These are phyloP conservation scores for Allolobophora icterica DNA, from an alignment of 2,888 invertebrate genomes.

Conservation along the genomic window DNA sequence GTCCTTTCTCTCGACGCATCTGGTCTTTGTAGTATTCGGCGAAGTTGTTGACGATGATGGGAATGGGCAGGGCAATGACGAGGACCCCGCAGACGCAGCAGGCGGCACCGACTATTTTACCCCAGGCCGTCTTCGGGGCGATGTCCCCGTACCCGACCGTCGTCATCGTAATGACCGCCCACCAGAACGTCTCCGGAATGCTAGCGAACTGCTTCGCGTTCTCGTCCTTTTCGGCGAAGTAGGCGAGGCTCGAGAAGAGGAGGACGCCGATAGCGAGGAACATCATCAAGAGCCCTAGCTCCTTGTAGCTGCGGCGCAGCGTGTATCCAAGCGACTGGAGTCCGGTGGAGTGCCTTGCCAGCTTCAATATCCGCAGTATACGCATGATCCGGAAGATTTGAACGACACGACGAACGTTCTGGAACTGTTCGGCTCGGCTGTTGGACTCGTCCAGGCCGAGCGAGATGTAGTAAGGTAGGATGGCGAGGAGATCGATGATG, in stretches of 20 bases:
- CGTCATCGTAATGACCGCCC: slow-evolving; percentile 90
- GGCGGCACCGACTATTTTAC: slow-evolving; percentile 23
- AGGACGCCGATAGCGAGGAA: slow-evolving; percentile 98
- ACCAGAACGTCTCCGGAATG: slow-evolving; percentile 99
- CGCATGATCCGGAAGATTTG: slow-evolving; percentile 91
- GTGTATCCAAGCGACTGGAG: slow-evolving; percentile 97
- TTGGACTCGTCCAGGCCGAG: slow-evolving; percentile 95
- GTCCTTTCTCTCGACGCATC: slow-evolving; percentile 97
- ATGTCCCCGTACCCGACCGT: slow-evolving; percentile 71
- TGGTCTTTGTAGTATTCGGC: slow-evolving; percentile 68
- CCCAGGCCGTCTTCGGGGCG: neutral
- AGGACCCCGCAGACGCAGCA: slow-evolving; percentile 27
- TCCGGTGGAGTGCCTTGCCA: slow-evolving; percentile 95
- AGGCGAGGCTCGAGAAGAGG: slow-evolving; percentile 96
- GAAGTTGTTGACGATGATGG: slow-evolving; percentile 34
- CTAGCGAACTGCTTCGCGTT: slow-evolving; percentile 86
- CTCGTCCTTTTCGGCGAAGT: slow-evolving; percentile 97
- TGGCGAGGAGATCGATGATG: slow-evolving; percentile 96
- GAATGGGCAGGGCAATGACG: slow-evolving; percentile 26
- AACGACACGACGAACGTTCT: slow-evolving; percentile 96
- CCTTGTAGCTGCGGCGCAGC: slow-evolving; percentile 96
- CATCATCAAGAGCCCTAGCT: slow-evolving; percentile 93
- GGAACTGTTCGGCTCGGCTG: slow-evolving; percentile 71
- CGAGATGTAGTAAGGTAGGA: slow-evolving; percentile 97
- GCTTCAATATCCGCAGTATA: slow-evolving; percentile 65